Evolutionary conservation across 2,113 vertebrate species (phyloP).

Genomic region (Pelvicachromis taeniatus): DNA sequence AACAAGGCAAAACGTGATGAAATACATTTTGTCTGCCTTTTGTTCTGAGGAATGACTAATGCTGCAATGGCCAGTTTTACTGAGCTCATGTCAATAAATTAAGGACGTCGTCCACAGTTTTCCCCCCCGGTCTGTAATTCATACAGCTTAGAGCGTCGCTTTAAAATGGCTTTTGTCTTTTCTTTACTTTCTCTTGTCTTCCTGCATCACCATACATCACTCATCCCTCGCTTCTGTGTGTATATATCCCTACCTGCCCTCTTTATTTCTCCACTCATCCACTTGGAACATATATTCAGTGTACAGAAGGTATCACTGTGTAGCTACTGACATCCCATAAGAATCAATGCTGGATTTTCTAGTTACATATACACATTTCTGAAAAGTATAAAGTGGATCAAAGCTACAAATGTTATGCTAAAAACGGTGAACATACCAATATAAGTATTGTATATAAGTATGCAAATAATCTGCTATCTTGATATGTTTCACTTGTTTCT

Average conservation of each 20-base stretch:
- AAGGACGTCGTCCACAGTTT: slow-evolving; percentile 12
- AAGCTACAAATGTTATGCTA: not conserved
- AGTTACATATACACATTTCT: slow-evolving; percentile 17
- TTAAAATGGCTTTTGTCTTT: slow-evolving; percentile 7
- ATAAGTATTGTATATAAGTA: not conserved
- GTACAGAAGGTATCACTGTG: slow-evolving; percentile 23
- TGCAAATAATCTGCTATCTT: not conserved
- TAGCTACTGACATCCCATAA: slow-evolving; percentile 62
- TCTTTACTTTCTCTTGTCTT: not conserved
- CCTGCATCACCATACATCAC: not conserved
- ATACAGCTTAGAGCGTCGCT: not conserved
- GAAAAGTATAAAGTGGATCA: slow-evolving; percentile 12
- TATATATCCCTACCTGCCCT: not conserved
- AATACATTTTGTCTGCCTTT: slow-evolving; percentile 56
- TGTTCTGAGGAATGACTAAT: slow-evolving; percentile 32
- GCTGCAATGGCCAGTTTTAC: slow-evolving; percentile 5
- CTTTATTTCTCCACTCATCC: slow-evolving; percentile 13
- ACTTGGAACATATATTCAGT: slow-evolving; percentile 6
- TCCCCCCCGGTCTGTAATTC: not conserved
- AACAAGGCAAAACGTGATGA: slow-evolving; percentile 58
- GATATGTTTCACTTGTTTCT: not conserved
- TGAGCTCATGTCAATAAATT: slow-evolving; percentile 18
- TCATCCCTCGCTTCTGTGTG: not conserved
- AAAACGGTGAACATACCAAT: not conserved
- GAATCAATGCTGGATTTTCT: slow-evolving; percentile 16